A percentile compares a stretch with the other conserved stretches of the same genome.
Conservation (phyloP, 2,888 invertebrate genomes). For the Maniola hyperantus region DNA sequence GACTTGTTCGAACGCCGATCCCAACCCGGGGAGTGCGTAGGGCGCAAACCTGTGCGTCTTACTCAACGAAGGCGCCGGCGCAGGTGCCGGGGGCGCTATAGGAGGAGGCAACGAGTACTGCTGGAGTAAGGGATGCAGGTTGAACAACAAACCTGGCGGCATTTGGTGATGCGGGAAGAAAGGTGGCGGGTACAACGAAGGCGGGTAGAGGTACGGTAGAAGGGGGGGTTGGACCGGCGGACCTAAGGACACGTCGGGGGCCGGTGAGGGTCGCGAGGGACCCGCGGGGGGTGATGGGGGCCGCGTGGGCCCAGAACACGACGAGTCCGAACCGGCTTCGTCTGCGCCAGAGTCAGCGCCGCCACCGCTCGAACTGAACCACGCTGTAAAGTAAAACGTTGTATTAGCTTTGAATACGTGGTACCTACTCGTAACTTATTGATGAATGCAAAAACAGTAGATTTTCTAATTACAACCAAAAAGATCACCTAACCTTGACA, state of each 20-base stretch:
- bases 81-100: constrained; percentile 83
- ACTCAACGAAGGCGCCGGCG: constrained; percentile 85
- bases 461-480: too few relatives aligned
- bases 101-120: constrained; percentile 92
- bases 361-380: constrained; percentile 84
- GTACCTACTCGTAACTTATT: neutral
- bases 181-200: constrained; percentile 91
- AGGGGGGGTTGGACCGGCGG: constrained; percentile 96
- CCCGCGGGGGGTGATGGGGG: constrained; percentile 81
- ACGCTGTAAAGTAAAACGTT: constrained; percentile 73
- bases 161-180: constrained; percentile 89
- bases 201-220: constrained; percentile 96
- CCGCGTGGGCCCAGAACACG: constrained; percentile 86
- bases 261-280: constrained; percentile 87
- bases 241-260: constrained; percentile 96
- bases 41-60: constrained; percentile 92
- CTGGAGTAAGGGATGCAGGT: constrained; percentile 93
- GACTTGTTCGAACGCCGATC: constrained; percentile 95
- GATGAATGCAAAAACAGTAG: neutral
- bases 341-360: constrained; percentile 83
- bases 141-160: constrained; percentile 93
- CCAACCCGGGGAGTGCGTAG: constrained; percentile 90
- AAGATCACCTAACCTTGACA: neutral
- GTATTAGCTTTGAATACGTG: neutral
- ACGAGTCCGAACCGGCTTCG: constrained; percentile 88